Conservation (phyloP, 2,888 invertebrate genomes). For the Mechanitis messenoides region DNA sequence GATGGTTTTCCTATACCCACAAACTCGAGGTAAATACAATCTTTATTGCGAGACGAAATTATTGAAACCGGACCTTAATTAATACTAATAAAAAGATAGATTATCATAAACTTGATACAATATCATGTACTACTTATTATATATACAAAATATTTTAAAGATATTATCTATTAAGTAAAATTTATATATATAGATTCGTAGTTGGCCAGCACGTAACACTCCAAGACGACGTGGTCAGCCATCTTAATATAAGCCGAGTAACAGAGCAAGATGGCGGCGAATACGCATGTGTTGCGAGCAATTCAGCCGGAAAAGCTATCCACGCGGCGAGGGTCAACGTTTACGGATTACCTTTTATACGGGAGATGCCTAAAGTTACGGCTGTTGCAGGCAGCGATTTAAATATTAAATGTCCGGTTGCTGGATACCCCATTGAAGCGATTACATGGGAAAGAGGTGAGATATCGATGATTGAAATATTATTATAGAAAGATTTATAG, state of each 20-base stretch:
- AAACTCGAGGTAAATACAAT: constrained; percentile 75
- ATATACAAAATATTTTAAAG: neutral
- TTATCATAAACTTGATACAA: too few species aligned
- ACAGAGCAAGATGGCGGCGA: constrained; percentile 94
- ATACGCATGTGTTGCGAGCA: constrained; percentile 90
- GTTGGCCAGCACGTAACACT: constrained; percentile 94
- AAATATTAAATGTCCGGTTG: constrained; percentile 91
- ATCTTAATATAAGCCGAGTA: constrained; percentile 91
- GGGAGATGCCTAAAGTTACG: constrained; percentile 92
- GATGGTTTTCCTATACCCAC: constrained; percentile 91
- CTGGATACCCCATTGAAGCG: constrained; percentile 91
- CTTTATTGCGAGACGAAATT: neutral
- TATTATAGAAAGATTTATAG: too few species aligned
- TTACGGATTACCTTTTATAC: constrained; percentile 89
- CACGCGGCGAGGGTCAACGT: constrained; percentile 92
- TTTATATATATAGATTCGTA: constrained; percentile 79
- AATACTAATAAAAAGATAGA: too few species aligned
- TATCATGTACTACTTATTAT: too few species aligned
- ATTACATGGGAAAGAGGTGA: constrained; percentile 94
- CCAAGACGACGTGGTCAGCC: constrained; percentile 94
- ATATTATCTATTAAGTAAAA: neutral
- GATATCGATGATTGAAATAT: constrained; percentile 25
- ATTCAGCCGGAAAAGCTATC: constrained; percentile 86
- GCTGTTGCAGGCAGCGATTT: constrained; percentile 90
- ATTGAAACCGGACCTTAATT: too few species aligned